Evolutionary conservation across 2,888 invertebrate genomes (phyloP).

Genomic region (Andrena bucephala): DNA sequence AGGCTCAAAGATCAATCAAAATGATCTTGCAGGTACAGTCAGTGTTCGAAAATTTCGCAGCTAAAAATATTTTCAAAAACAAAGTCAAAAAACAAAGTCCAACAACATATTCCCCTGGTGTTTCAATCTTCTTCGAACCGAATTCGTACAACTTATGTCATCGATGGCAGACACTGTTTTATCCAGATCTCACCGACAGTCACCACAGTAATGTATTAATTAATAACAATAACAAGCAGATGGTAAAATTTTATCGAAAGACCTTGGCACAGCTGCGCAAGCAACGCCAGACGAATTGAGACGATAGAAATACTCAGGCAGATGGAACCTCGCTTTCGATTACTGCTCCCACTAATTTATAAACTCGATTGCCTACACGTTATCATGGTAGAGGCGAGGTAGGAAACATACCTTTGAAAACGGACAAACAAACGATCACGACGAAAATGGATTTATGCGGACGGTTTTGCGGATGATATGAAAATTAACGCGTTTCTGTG

Average conservation of each 20-base stretch:
- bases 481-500: not conserved
- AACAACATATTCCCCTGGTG: not conserved
- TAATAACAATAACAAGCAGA: not conserved
- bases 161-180: not conserved
- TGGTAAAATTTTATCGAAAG: not conserved
- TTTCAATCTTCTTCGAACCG: not conserved
- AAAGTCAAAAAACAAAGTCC: not conserved
- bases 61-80: not conserved
- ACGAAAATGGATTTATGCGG: not conserved
- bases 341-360: not conserved
- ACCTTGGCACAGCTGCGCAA: not conserved
- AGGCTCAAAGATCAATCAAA: constrained; percentile 14
- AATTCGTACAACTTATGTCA: not conserved
- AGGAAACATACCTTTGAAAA: not conserved
- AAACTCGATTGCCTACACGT: not conserved
- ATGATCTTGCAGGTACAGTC: not conserved
- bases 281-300: not conserved
- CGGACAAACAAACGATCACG: not conserved
- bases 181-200: not conserved
- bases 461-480: not conserved
- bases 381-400: not conserved
- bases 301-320: not conserved
- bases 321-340: not conserved
- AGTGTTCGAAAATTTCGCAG: not conserved
- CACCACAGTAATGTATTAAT: not conserved